These are phyloP conservation scores for Lipophrys pholis DNA, from an alignment of 2,113 vertebrate species.

Conservation along the genomic window DNA sequence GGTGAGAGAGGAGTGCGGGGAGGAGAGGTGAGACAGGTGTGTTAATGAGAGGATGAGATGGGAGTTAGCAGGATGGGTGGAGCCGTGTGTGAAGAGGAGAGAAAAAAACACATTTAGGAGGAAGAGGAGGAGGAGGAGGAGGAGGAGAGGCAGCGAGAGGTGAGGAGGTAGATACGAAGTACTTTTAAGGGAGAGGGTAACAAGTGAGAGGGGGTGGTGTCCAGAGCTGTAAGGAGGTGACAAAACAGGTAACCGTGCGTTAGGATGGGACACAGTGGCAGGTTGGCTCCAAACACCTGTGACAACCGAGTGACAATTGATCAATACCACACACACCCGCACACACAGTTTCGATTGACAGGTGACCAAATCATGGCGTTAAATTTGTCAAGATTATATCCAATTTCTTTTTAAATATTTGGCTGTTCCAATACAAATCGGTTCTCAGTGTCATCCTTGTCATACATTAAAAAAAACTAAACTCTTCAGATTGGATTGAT, in stretches of 20 bases:
- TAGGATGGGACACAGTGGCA: slow-evolving; percentile 76
- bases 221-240: slow-evolving; percentile 81
- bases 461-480: neutral
- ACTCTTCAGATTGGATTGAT: neutral
- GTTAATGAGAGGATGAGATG: slow-evolving; percentile 61
- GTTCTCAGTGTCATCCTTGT: neutral
- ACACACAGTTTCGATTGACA: slow-evolving; percentile 17
- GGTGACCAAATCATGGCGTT: neutral
- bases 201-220: slow-evolving; percentile 80
- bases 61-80: slow-evolving; percentile 36
- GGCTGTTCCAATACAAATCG: neutral
- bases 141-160: slow-evolving; percentile 34
- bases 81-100: slow-evolving; percentile 71
- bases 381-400: neutral
- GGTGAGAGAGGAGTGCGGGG: slow-evolving; percentile 1
- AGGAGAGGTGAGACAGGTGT: slow-evolving; percentile 34
- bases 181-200: slow-evolving; percentile 77
- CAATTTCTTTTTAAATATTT: too few relatives aligned
- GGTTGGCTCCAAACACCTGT: slow-evolving; percentile 64
- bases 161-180: slow-evolving; percentile 62
- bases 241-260: slow-evolving; percentile 81
- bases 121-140: slow-evolving; percentile 41
- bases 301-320: slow-evolving; percentile 61
- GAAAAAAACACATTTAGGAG: slow-evolving; percentile 62
- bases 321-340: slow-evolving; percentile 44